phyloP scores from a whole-genome alignment of 1,140 invertebrate genomes.

The Bemisia tabaci region DNA sequence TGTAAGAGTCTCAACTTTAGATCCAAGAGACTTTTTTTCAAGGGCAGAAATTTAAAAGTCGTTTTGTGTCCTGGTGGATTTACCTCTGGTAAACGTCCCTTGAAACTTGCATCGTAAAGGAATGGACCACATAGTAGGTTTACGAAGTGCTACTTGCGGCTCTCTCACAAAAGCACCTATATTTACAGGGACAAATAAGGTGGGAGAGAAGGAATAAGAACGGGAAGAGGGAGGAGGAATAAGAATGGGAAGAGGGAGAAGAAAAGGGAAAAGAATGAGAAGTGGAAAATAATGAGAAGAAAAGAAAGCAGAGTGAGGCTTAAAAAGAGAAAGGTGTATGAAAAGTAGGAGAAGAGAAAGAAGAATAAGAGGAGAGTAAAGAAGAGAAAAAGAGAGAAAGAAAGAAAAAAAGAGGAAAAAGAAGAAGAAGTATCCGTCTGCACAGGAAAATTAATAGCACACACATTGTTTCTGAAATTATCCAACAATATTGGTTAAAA shows the following conservation, averaged over 20 bases:
- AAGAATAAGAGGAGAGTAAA: not conserved
- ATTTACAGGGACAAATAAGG: not conserved
- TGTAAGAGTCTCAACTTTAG: too few species aligned
- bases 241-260: too few species aligned
- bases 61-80: too few species aligned
- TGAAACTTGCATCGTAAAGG: too few species aligned
- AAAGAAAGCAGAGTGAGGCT: not conserved
- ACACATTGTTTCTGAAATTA: not conserved
- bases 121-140: too few species aligned
- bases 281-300: not conserved
- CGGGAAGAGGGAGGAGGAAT: too few species aligned
- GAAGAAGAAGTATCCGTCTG: not conserved
- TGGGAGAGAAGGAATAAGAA: not conserved
- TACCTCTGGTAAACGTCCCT: too few species aligned
- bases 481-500: not conserved
- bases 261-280: not conserved
- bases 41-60: too few species aligned
- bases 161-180: too few species aligned
- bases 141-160: too few species aligned
- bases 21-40: too few species aligned
- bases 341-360: not conserved
- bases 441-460: too few species aligned
- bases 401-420: not conserved
- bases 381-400: not conserved
- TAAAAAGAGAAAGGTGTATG: not conserved